Percentiles rank a stretch among this genome's conserved stretches.
These are phyloP conservation scores for Chrysodeixis includens DNA, from an alignment of 2,888 invertebrate genomes.

Conservation along the genomic window DNA sequence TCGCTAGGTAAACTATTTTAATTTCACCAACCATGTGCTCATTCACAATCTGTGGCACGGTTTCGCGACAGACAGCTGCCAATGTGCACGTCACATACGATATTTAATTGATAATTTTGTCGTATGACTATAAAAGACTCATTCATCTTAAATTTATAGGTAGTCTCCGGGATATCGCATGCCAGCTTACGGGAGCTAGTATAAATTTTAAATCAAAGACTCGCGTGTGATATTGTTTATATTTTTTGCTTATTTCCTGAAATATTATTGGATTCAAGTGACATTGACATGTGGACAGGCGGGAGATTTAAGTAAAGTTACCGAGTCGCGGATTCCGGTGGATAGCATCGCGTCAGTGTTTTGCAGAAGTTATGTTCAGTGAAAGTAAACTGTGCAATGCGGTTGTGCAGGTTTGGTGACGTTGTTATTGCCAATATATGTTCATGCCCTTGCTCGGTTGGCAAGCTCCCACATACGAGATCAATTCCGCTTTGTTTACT, in stretches of 20 bases:
- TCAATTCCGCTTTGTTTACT: slow-evolving; percentile 72
- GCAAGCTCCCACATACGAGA: slow-evolving; percentile 75
- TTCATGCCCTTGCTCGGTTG: slow-evolving; percentile 77
- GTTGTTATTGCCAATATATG: slow-evolving; percentile 67
- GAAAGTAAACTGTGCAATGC: slow-evolving; percentile 80
- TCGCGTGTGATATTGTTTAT: slow-evolving; percentile 60
- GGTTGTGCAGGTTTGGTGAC: slow-evolving; percentile 71
- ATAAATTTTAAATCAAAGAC: slow-evolving; percentile 38
- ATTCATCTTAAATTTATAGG: slow-evolving; percentile 55
- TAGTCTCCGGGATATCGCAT: slow-evolving; percentile 41
- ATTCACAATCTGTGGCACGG: slow-evolving; percentile 64
- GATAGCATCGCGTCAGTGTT: slow-evolving; percentile 52
- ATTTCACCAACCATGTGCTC: slow-evolving; percentile 37
- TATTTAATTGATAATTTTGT: slow-evolving; percentile 61
- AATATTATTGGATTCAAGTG: slow-evolving; percentile 61
- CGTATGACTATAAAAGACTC: slow-evolving; percentile 61
- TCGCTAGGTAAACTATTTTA: slow-evolving; percentile 49
- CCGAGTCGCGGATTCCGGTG: slow-evolving; percentile 24
- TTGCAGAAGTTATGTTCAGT: slow-evolving; percentile 65
- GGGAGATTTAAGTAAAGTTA: slow-evolving; percentile 75
- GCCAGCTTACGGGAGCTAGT: slow-evolving; percentile 19
- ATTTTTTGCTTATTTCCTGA: slow-evolving; percentile 50
- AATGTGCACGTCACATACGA: slow-evolving; percentile 72
- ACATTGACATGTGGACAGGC: slow-evolving; percentile 80
- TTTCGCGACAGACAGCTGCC: slow-evolving; percentile 68